These are phyloP conservation scores for Cyphomyrus discorhynchus DNA, from an alignment of 2,113 vertebrate genomes.

Conservation along the genomic window DNA sequence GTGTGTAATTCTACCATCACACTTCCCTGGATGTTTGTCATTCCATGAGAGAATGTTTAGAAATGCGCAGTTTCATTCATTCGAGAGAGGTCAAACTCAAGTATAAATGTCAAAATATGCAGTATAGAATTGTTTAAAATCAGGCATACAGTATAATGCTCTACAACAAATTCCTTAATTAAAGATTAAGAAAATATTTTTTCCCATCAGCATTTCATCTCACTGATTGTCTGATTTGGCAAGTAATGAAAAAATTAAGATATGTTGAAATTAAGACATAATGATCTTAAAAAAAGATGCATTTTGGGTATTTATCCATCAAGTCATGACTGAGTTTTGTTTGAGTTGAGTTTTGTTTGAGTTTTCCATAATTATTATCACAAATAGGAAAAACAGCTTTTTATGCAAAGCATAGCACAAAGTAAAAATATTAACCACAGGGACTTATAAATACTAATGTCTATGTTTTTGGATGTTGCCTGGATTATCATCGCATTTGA, in stretches of 20 bases:
- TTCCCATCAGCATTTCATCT: neutral
- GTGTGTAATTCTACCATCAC: neutral
- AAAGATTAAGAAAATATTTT: neutral
- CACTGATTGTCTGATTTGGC: neutral
- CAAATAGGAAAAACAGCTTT: neutral
- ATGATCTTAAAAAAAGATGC: neutral
- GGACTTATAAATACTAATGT: neutral
- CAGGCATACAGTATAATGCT: neutral
- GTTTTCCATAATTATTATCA: neutral
- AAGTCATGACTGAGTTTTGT: neutral
- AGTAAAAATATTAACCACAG: neutral
- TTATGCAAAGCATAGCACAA: neutral
- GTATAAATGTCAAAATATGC: neutral
- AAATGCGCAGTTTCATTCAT: neutral
- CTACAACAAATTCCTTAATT: neutral
- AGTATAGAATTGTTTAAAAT: neutral
- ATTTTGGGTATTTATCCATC: neutral
- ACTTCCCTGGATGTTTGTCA: neutral
- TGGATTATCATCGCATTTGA: neutral
- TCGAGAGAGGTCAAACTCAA: neutral
- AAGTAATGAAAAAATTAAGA: neutral
- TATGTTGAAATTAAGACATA: neutral
- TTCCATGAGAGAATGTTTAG: constrained; percentile 12
- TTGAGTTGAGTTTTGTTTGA: neutral
- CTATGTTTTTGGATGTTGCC: neutral